Base-by-base conservation (phyloP, 2,797 vertebrate genomes). In the Pangasius djambal region DNA sequence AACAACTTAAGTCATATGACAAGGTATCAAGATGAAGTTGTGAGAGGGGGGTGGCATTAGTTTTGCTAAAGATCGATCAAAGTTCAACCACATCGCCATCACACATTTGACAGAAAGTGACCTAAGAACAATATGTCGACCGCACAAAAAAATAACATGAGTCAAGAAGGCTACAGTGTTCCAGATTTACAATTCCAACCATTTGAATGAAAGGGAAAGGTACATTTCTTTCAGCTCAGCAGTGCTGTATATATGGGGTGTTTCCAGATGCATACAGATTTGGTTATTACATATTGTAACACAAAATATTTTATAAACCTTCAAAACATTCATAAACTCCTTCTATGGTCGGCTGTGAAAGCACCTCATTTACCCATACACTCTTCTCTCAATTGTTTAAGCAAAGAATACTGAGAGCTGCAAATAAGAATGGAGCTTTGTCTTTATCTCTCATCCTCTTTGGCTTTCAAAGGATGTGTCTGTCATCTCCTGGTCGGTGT, bases 381-480 rank as follows among this genome's bases (percentile, higher is more conserved):
- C 81, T 84, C 78, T 89, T 63, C 77, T 90, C 61, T 88, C 88
- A 86, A 91, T 91, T 92, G 90, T 92, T 90, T 88, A 65, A 87
- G 89, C 65, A 25, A 69, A 89, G 83, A 91, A 90, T 88, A 88
- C 69, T 70, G 72, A 61, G 88, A 83, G 83, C 88, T 72, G 61
- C 31, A 83, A 67, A 67, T 83, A 91, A 91, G 89, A 92, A 92
- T 91, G 89, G 86, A 0, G 8, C 61, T 61, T 63, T 88, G 88
- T 91, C 91, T 92, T 89, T 92, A 90, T 91, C 91, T 91, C 88
- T 89, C 44, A 52, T 72, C 89, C 89, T 89, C 85, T 83, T n/a
- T 86, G 86, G 77, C 77, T 91, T 83, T 92, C 79, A 91, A 93
- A 95, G 95, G 95, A 95, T 95, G 92, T 89, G 74, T 96, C 95